Base-by-base conservation (phyloP, 2,888 invertebrate species). In the Cinara cedri region DNA sequence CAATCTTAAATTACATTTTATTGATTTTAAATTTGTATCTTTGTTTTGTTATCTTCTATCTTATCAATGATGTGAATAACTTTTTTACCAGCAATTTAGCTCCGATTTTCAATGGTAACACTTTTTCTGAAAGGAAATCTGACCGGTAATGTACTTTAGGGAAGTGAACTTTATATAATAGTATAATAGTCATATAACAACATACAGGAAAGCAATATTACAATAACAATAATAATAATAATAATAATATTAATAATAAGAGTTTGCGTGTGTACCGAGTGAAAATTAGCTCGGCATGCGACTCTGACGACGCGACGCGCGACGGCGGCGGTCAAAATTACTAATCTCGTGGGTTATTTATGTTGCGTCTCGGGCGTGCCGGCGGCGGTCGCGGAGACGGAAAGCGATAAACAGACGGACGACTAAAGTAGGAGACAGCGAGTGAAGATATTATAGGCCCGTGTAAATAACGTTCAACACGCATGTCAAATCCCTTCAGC, bases 271-370 rank as follows among this genome's bases (percentile, higher is more conserved):
- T 11, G 72, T n/a, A 57, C 21, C 46, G 60, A 13, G 51, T 51
- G 44, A 21, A 63, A 54, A 74, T 63, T 13, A n/a, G 51, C 21
- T 74, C 51, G 24, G 62, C 51, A 16, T 24, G 26, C 49, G 46
- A 49, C 60, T 24, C 57, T 26, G 46, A 34, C 19, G 68, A 4
- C 51, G 13, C 9, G 24, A n/a, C n/a, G 54, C 34, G 26, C 11
- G 51, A 9, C n/a, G 44, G 63, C 34, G 42, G 24, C 34, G 68
- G 78, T 78, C 49, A 60, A 68, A 78, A 78, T 49, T 46, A 68
- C 78, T 78, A 78, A 78, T 78, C 68, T 60, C 78, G 51, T 24
- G 68, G 68, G 78, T 78, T 78, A 78, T 78, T 78, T 78, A 68
- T 68, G 78, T 78, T 60, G 51, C 74, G 63, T 63, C 51, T 74